Percentiles rank a stretch among this genome's conserved stretches.
phyloP scores from a whole-genome alignment of 2,888 invertebrate genomes.

The Nomada ferruginata region DNA sequence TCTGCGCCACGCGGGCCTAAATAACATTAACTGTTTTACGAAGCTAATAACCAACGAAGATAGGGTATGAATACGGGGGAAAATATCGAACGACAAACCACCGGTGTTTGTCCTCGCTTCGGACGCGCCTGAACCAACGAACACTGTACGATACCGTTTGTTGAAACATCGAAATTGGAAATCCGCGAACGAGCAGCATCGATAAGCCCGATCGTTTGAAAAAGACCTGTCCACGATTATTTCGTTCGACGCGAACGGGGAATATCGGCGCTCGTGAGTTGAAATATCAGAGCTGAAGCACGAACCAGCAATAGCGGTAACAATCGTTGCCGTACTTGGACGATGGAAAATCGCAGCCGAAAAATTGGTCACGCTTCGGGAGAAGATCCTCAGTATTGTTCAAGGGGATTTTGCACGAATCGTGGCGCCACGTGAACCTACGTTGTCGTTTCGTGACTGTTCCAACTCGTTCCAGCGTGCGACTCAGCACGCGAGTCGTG shows the following conservation, averaged over 20 bases:
- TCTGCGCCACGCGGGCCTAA: too few species aligned
- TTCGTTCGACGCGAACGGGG: background rate
- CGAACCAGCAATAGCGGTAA: conserved; percentile 2
- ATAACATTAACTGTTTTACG: too few species aligned
- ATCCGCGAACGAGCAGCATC: conserved; percentile 16
- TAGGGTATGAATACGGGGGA: background rate
- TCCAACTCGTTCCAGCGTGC: background rate
- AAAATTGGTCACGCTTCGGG: background rate
- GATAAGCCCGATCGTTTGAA: conserved; percentile 30
- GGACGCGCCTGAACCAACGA: conserved; percentile 19
- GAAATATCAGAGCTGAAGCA: conserved; percentile 14
- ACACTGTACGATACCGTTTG: conserved; percentile 13
- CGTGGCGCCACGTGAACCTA: conserved; percentile 4
- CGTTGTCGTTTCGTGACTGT: conserved; percentile 3
- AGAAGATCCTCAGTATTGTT: conserved; percentile 5
- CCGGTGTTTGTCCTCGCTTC: background rate
- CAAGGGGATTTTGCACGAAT: background rate
- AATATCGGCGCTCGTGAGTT: background rate
- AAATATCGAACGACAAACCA: background rate
- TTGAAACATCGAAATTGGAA: conserved; percentile 54
- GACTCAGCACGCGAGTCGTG: too few species aligned
- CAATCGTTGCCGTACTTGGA: background rate
- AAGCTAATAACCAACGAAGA: too few species aligned
- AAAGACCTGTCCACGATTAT: conserved; percentile 21
- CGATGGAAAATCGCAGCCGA: background rate